phyloP scores from a whole-genome alignment of 2,797 vertebrate species.

The Anguilla marmorata region DNA sequence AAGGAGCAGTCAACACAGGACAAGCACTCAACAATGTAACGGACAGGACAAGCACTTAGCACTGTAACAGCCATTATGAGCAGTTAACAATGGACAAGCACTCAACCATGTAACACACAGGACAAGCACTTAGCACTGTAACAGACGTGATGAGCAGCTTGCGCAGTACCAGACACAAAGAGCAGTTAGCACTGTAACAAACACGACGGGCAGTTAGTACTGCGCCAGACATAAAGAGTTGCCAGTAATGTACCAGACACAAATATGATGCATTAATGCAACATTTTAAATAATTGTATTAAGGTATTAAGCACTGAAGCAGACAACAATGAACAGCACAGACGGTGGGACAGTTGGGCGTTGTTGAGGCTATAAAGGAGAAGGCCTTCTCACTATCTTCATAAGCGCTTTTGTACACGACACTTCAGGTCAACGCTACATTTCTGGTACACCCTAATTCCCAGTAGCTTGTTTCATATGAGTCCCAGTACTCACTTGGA shows the following conservation, averaged over 20 bases:
- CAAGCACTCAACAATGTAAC: not conserved
- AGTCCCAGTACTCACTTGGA: conserved; percentile 82
- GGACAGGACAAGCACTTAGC: not conserved
- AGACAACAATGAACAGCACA: not conserved
- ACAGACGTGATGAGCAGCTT: not conserved
- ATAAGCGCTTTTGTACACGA: not conserved
- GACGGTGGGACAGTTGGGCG: not conserved
- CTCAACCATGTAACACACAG: not conserved
- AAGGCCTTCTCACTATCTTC: not conserved
- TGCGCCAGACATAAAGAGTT: not conserved
- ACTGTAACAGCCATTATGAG: not conserved
- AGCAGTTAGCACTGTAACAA: not conserved
- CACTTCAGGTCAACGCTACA: not conserved
- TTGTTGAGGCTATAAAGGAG: not conserved
- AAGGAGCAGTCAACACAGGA: not conserved
- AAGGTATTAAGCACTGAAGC: not conserved
- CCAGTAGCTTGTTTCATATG: not conserved
- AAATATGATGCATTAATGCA: too few relatives aligned
- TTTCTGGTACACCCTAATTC: not conserved
- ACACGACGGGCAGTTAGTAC: not conserved
- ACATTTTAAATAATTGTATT: too few relatives aligned
- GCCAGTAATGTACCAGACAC: not conserved
- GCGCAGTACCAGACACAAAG: not conserved
- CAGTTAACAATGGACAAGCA: not conserved
- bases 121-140: not conserved